phyloP scores from a whole-genome alignment of 2,113 vertebrate genomes.

The Pygoscelis adeliae region DNA sequence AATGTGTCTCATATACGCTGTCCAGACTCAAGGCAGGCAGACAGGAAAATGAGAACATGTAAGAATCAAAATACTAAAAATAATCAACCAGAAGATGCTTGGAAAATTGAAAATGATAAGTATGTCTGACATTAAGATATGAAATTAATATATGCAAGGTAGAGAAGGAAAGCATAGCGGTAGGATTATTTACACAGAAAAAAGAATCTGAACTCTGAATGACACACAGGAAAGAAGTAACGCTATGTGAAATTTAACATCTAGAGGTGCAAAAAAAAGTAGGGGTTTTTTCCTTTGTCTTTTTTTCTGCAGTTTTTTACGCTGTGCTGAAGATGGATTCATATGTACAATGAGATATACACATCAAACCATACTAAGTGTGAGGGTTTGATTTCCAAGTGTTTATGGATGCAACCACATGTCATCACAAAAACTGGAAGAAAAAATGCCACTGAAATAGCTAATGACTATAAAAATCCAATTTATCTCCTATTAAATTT shows the following conservation, averaged over 20 bases:
- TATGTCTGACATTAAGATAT: neutral
- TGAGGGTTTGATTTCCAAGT: neutral
- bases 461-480: neutral
- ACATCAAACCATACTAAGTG: neutral
- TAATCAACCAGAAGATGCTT: neutral
- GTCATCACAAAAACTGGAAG: neutral
- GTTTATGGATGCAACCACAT: neutral
- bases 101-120: neutral
- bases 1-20: neutral
- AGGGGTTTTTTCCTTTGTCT: rapidly evolving
- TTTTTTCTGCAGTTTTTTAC: neutral
- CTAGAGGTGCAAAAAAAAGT: neutral
- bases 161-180: neutral
- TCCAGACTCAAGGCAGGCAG: neutral
- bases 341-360: neutral
- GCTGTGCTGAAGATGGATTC: neutral
- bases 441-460: neutral
- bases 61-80: neutral
- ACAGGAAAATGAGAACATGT: neutral
- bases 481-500: neutral
- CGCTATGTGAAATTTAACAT: neutral
- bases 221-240: neutral
- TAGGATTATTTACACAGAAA: neutral
- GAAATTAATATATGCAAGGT: neutral
- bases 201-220: neutral